Base-by-base conservation (phyloP, 1,140 invertebrate species). In the Hormaphis cornu region DNA sequence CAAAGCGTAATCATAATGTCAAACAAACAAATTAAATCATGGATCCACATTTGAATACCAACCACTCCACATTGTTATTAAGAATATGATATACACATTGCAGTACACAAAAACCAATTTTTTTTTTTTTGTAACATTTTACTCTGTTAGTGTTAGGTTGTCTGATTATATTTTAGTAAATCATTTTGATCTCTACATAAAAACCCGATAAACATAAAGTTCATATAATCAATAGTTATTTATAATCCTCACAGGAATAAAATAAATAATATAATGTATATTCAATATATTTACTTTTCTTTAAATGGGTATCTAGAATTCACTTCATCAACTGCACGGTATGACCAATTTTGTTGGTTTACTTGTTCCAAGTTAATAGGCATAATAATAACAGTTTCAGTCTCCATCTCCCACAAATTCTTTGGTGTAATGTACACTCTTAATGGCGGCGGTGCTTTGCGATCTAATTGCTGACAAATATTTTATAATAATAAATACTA, bases 271-370 rank as follows among this genome's bases (percentile, higher is more conserved):
- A 46, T n/a, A 8, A 46, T n/a, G 16, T 8, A 37, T 37, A 37
- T 14, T 37, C 35, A 33, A 63, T 63, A 46, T 46, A 30, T 26
- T 48, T 63, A 63, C 59, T 63, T 30, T 48, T 66, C n/a, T 48
- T 48, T 66, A 12, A 66, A 50, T 24, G 59, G 42, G 1, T 66
- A 66, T 66, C 9, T 66, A 22, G 28, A 6, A 4, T 66, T 33
- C 6, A 66, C 26, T 35, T 35, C 20, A 22, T 48, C 28, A 4
- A 33, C 6, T 20, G 35, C 10, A 33, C 9, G 1, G 1, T 48
- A 5, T 30, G 7, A 18, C 18, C 42, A 30, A 48, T 30, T 30
- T 0, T 61, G 24, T 5, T n/a, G 26, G 8, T 18, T 2, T 46
- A 46, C 6, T 48, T 48, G 0, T 22, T 66, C 12, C 20, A 66